Evolutionary conservation across 2,113 vertebrate species (phyloP).

Genomic region (Odocoileus virginianus): DNA sequence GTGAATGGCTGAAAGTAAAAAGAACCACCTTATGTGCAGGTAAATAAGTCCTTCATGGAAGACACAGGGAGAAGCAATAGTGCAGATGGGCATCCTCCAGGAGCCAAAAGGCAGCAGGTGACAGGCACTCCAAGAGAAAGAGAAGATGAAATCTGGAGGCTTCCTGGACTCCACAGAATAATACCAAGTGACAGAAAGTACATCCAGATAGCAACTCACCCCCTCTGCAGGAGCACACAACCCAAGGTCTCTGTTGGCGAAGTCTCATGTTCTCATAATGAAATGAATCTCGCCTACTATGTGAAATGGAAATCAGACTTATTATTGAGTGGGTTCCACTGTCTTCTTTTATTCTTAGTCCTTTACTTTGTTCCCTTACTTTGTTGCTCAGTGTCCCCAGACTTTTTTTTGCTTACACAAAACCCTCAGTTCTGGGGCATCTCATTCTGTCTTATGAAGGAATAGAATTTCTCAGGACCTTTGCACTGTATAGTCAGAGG

Average conservation of each 20-base stretch:
- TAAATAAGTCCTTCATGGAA: background rate
- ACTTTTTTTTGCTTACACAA: background rate
- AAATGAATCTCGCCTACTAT: background rate
- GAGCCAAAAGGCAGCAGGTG: background rate
- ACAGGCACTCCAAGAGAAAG: background rate
- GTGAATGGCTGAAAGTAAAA: background rate
- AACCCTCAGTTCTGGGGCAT: background rate
- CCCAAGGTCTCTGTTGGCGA: background rate
- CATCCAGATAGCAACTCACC: background rate
- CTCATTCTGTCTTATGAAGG: background rate
- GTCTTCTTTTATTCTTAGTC: background rate
- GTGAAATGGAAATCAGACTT: background rate
- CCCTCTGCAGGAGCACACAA: background rate
- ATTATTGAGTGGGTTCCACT: background rate
- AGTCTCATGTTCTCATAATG: background rate
- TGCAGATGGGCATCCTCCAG: fast-evolving
- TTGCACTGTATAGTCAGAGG: slow-evolving; percentile 1
- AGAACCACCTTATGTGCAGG: background rate
- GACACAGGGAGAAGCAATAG: fast-evolving
- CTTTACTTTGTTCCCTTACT: background rate
- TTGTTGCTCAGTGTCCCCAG: background rate
- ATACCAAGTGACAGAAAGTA: background rate
- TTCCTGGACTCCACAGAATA: background rate
- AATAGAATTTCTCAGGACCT: slow-evolving; percentile 10
- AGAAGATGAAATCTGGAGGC: background rate